Percentiles rank a stretch among this genome's conserved stretches.
phyloP scores from a whole-genome alignment of 2,888 invertebrate genomes.

The Phortica magna region DNA sequence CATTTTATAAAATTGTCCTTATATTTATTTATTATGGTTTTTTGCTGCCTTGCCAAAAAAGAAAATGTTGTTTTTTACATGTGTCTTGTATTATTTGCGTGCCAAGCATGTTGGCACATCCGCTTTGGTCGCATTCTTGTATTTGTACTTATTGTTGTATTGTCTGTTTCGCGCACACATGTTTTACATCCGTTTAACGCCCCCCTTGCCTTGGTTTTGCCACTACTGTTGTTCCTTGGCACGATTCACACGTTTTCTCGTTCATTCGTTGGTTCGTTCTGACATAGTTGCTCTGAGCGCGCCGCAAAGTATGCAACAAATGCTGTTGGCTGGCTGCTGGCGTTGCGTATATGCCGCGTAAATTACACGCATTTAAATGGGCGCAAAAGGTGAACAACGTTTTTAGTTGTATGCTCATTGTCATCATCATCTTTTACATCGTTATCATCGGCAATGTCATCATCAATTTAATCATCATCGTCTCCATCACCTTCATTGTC shows the following conservation, averaged over 20 bases:
- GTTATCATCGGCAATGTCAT: neutral
- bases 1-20: constrained; percentile 18
- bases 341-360: constrained; percentile 41
- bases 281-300: constrained; percentile 17
- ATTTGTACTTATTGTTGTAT: neutral
- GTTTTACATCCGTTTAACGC: constrained; percentile 60
- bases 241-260: too few relatives aligned
- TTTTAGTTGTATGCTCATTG: constrained; percentile 20
- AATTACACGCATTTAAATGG: constrained; percentile 68
- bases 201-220: constrained; percentile 21
- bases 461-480: neutral
- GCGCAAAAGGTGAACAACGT: constrained; percentile 48
- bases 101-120: constrained; percentile 31
- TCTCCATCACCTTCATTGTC: neutral
- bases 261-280: neutral
- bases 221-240: neutral
- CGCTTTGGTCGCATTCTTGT: neutral
- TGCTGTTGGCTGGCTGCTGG: constrained; percentile 20
- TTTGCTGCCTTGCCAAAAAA: constrained; percentile 21
- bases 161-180: constrained; percentile 55
- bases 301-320: constrained; percentile 59
- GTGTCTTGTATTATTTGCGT: constrained; percentile 37
- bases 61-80: neutral
- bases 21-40: constrained; percentile 27
- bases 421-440: neutral